Percentiles rank a stretch among this genome's conserved stretches.
phyloP scores from a whole-genome alignment of 2,113 vertebrate genomes.

The Phaetusa simplex region DNA sequence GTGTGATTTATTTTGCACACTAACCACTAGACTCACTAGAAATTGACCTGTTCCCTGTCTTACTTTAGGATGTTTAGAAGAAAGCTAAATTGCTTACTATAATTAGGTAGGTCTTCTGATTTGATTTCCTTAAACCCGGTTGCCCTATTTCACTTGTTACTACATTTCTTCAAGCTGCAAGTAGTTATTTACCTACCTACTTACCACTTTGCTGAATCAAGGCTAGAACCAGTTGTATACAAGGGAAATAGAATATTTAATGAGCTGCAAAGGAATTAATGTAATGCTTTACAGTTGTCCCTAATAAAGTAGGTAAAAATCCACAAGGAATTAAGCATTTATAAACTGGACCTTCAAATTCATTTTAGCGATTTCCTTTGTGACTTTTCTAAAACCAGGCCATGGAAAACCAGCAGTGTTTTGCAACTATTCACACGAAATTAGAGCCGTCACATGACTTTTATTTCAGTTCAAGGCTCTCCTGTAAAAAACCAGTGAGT shows the following conservation, averaged over 20 bases:
- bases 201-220: background rate
- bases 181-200: background rate
- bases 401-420: background rate
- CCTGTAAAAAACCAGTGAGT: background rate
- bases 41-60: background rate
- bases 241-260: constrained; percentile 23
- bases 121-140: background rate
- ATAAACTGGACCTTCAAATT: background rate
- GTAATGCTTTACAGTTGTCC: background rate
- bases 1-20: background rate
- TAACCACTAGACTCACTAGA: background rate
- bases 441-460: background rate
- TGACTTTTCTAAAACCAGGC: background rate
- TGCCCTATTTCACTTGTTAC: background rate
- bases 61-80: background rate
- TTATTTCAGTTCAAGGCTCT: background rate
- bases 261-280: constrained; percentile 41
- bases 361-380: background rate
- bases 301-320: constrained; percentile 2
- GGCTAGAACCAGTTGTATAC: background rate
- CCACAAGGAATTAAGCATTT: background rate
- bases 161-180: background rate
- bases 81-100: background rate
- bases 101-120: background rate
- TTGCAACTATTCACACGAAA: background rate